Evolutionary conservation across 2,888 invertebrate species (phyloP).

Genomic region (Drosophila quinaria): DNA sequence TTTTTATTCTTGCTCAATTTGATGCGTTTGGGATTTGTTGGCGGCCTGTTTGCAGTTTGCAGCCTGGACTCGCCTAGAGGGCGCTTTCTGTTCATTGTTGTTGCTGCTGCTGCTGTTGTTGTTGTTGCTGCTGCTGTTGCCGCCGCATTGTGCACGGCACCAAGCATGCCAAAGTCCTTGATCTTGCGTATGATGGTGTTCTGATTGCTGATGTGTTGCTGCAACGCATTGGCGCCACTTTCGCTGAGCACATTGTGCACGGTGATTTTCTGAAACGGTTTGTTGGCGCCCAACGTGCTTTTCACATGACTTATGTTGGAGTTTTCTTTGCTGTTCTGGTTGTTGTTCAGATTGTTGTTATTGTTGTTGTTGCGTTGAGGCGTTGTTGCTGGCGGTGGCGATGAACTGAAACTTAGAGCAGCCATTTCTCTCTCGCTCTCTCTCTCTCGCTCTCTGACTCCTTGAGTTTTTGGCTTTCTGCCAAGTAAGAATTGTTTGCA

Average conservation of each 20-base stretch:
- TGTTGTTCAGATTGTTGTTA: neutral
- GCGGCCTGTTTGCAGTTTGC: constrained; percentile 32
- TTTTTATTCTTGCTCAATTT: constrained; percentile 45
- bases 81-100: constrained; percentile 63
- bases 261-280: constrained; percentile 83
- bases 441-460: neutral
- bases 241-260: constrained; percentile 83
- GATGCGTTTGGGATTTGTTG: constrained; percentile 58
- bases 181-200: constrained; percentile 85
- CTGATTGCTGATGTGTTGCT: constrained; percentile 77
- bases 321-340: constrained; percentile 29
- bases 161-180: constrained; percentile 85
- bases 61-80: constrained; percentile 58
- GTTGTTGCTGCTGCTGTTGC: constrained; percentile 34
- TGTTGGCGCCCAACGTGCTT: constrained; percentile 53
- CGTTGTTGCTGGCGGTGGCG: constrained; percentile 29
- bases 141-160: constrained; percentile 72
- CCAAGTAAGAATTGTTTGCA: constrained; percentile 17
- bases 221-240: constrained; percentile 74
- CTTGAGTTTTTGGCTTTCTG: neutral
- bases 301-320: constrained; percentile 47
- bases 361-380: constrained; percentile 2
- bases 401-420: constrained; percentile 82
- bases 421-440: constrained; percentile 80
- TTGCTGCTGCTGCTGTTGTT: constrained; percentile 25